These are phyloP conservation scores for Tinea semifulvella DNA, from an alignment of 2,888 invertebrate genomes.

Conservation along the genomic window DNA sequence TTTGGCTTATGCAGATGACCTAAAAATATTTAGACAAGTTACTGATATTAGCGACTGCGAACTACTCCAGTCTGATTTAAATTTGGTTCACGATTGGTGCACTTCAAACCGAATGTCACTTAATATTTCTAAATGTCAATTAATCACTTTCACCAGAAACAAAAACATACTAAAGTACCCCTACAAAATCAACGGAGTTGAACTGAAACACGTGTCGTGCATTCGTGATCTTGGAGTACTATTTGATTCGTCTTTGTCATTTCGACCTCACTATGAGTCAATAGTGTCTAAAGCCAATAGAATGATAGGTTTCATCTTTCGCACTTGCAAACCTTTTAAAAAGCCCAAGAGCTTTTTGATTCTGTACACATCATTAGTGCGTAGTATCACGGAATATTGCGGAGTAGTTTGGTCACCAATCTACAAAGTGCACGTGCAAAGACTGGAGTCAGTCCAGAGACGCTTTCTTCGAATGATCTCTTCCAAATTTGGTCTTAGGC, in stretches of 20 bases:
- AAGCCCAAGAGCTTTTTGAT: neutral
- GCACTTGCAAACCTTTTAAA: neutral
- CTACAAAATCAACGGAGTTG: neutral
- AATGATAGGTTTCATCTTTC: neutral
- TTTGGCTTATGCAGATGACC: constrained; percentile 7
- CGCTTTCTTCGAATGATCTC: too few relatives aligned
- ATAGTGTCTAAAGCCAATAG: neutral
- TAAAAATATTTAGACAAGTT: neutral
- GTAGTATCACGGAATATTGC: neutral
- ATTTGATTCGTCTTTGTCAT: neutral
- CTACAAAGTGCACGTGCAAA: neutral
- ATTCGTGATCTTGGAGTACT: neutral
- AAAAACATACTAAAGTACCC: neutral
- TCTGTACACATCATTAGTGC: neutral
- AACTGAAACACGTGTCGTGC: neutral
- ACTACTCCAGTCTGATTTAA: neutral
- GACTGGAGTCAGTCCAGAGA: too few relatives aligned
- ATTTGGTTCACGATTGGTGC: neutral
- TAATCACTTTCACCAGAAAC: neutral
- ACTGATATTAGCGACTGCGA: neutral
- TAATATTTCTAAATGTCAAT: neutral
- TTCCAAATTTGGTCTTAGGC: too few relatives aligned
- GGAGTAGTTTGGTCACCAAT: neutral
- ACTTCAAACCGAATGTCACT: neutral
- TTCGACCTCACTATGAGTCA: neutral